Evolutionary conservation across 2,797 vertebrate genomes (phyloP).

Genomic region (Antennarius maculatus): DNA sequence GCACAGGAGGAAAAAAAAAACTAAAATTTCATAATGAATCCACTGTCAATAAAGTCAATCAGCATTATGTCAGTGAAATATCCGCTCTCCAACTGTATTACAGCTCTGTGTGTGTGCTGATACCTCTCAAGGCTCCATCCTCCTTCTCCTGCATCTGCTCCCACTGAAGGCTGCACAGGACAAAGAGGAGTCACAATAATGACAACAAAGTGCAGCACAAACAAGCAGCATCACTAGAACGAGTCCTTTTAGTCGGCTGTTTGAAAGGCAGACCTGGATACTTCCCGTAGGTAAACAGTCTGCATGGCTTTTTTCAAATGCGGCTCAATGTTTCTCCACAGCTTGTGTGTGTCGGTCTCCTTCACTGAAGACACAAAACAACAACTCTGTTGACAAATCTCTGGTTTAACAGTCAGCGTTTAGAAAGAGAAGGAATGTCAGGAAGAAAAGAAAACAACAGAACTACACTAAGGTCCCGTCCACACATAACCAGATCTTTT

Average conservation of each 20-base stretch:
- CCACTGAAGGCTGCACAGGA: conserved; percentile 88
- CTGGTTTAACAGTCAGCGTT: no score
- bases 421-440: no score
- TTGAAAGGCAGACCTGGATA: conserved; percentile 88
- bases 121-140: conserved; percentile 88
- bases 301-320: conserved; percentile 98
- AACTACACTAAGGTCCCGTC: no score
- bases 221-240: not conserved
- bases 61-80: conserved; percentile 17
- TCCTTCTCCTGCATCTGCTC: conserved; percentile 88
- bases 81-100: conserved; percentile 14
- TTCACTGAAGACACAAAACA: conserved; percentile 78
- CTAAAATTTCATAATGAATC: not conserved
- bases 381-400: not conserved
- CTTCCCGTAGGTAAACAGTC: conserved; percentile 95
- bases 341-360: conserved; percentile 92
- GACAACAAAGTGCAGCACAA: not conserved
- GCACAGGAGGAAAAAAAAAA: not conserved
- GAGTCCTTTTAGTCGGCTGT: not conserved
- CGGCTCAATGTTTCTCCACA: conserved; percentile 97
- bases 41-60: conserved; percentile 4
- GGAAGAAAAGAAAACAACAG: no score
- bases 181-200: not conserved
- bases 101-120: conserved; percentile 2
- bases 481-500: no score